Conservation (phyloP, 2,888 invertebrate genomes). For the Deroplatys truncata region DNA sequence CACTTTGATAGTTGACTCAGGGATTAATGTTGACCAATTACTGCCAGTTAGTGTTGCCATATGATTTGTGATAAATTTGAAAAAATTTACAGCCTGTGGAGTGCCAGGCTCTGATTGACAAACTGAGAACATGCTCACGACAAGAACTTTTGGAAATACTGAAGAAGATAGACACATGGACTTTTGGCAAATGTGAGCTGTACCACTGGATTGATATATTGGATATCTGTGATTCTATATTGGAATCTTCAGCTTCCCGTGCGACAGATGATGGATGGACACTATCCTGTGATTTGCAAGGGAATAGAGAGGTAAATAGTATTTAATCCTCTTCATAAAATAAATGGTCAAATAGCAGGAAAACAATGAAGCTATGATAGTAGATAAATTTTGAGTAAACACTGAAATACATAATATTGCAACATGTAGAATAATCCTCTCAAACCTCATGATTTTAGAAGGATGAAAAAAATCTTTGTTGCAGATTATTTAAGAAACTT, state of each 20-base stretch:
- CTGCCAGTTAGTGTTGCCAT: no score
- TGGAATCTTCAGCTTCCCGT: constrained; percentile 67
- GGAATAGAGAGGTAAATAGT: constrained; percentile 53
- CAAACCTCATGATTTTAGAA: no score
- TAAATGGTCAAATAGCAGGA: neutral
- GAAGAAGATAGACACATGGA: constrained; percentile 73
- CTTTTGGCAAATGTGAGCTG: constrained; percentile 81
- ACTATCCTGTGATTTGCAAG: constrained; percentile 67
- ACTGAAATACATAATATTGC: no score
- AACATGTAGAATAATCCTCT: no score
- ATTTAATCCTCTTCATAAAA: neutral
- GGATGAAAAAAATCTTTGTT: no score
- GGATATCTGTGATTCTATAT: constrained; percentile 68
- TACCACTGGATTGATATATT: constrained; percentile 83
- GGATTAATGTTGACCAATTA: no score
- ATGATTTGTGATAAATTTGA: neutral
- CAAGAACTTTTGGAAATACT: constrained; percentile 64
- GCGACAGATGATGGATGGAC: constrained; percentile 62
- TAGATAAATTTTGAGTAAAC: no score
- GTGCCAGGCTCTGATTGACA: constrained; percentile 71
- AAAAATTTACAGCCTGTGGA: constrained; percentile 55
- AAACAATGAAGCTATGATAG: no score
- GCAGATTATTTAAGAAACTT: no score
- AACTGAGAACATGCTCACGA: constrained; percentile 61
- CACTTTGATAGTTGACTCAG: no score